A percentile compares a stretch with the other conserved stretches of the same genome.
phyloP scores from a whole-genome alignment of 2,888 invertebrate species.

The Mesodorylaimus sp. region DNA sequence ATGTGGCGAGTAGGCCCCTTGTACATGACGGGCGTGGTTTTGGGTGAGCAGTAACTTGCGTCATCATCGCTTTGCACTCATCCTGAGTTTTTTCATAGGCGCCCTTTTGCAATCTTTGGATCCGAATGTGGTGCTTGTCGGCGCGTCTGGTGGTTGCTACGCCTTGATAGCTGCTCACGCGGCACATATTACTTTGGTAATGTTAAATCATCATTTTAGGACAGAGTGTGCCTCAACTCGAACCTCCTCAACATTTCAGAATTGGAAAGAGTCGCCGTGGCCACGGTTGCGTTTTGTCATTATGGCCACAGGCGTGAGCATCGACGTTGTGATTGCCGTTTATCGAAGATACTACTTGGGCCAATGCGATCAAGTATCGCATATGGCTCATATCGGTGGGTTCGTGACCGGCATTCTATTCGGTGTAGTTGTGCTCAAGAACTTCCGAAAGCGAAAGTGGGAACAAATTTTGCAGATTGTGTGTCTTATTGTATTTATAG shows the following conservation, averaged over 20 bases:
- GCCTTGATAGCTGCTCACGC: conserved; percentile 33
- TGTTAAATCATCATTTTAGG: too few relatives aligned
- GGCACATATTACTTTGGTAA: conserved; percentile 33
- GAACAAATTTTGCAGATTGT: conserved; percentile 31
- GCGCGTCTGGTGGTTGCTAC: conserved; percentile 34
- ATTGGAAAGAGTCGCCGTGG: conserved; percentile 34
- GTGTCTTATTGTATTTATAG: conserved; percentile 26
- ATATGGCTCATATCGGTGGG: conserved; percentile 32
- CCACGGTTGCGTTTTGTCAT: conserved; percentile 29
- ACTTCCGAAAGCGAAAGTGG: conserved; percentile 30
- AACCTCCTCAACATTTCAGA: conserved; percentile 22
- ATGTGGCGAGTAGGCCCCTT: conserved; percentile 18
- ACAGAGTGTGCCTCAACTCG: conserved; percentile 14
- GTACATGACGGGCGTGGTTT: conserved; percentile 27
- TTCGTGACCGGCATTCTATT: conserved; percentile 30
- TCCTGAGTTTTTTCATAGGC: too few relatives aligned
- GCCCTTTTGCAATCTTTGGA: conserved; percentile 31
- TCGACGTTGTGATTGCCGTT: conserved; percentile 29
- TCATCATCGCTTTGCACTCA: too few relatives aligned
- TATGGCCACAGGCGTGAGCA: conserved; percentile 25
- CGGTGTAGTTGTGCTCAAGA: conserved; percentile 31
- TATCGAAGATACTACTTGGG: conserved; percentile 26
- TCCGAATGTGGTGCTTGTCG: conserved; percentile 28
- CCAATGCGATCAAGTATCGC: conserved; percentile 23
- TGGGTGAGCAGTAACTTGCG: conserved; percentile 21